These are phyloP conservation scores for Metridium senile DNA, from an alignment of 92 coral and sea anemone species.

Conservation along the genomic window DNA sequence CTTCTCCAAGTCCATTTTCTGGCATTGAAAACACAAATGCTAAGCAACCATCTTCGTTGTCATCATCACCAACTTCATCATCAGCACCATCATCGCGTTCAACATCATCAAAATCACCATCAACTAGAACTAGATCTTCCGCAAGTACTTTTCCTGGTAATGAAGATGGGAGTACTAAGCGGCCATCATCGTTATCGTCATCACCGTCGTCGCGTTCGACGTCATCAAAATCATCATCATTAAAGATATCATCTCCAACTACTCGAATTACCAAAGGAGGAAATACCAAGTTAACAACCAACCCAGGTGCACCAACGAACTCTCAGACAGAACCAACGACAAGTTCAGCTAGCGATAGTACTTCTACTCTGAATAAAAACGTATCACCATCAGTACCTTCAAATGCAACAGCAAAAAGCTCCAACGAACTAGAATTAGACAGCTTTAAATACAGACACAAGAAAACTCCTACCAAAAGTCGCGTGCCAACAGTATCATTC, in stretches of 20 bases:
- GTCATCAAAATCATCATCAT: slow-evolving; percentile 2
- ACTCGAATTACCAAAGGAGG: neutral
- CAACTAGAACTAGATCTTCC: no score
- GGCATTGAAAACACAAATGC: neutral
- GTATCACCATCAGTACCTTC: neutral
- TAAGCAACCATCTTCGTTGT: neutral
- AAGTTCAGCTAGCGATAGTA: neutral
- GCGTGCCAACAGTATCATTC: neutral
- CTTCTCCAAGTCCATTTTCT: no score
- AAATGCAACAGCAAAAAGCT: neutral
- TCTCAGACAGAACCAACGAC: neutral
- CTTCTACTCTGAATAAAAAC: neutral
- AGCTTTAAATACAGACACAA: neutral
- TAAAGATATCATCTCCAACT: neutral
- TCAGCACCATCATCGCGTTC: neutral
- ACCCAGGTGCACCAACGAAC: neutral
- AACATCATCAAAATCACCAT: neutral
- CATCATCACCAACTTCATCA: neutral
- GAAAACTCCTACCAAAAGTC: neutral
- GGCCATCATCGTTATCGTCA: slow-evolving; percentile 7
- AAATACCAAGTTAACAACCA: neutral
- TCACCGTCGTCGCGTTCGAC: neutral
- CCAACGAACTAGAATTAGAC: neutral
- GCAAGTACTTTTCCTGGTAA: no score
- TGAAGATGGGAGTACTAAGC: no score